Base-by-base conservation (phyloP, 2,888 invertebrate species). In the Chorisops tibialis region DNA sequence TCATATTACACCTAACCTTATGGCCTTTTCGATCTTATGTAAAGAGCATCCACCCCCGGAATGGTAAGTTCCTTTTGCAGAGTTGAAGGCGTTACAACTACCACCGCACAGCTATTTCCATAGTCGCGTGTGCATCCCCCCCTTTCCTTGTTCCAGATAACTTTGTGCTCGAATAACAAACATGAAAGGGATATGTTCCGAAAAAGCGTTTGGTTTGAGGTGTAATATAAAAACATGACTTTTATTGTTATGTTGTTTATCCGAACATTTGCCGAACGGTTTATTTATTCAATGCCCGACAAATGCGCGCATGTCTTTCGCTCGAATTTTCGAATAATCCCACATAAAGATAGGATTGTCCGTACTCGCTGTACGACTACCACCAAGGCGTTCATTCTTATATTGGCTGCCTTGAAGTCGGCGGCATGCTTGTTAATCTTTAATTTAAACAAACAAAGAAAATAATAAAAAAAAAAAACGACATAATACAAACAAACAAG, bases 211-310 rank as follows among this genome's bases (percentile, higher is more conserved):
- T 49, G 59, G 56, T 49, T 56, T 47, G 62, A 59, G 62, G 51
- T 49, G 54, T 38, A 45, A 47, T 39, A 52, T 51, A 49, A 65
- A 64, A 65, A 65, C 62, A 60, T 60, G 60, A 62, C 60, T 65
- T 65, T 65, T 65, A 65, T 65, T 65, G 45, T 62, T 58, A 30
- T 65, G 62, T 62, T 62, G 59, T 65, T 65, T 62, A 47, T 45
- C 30, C 30, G 56, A 56, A 56, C 56, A 56, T 56, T 56, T 56
- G 43, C 43, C 43, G 56, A 43, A 45, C 43, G 56, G 61, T 64
- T 61, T 61, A 61, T 64, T 64, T 64, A 64, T 64, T 63, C 61
- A 63, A 61, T 45, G 56, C 54, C 50, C 61, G 43, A 56, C 43
- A 56, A 62, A 48, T 59, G 47, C 52, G 63, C 63, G 63, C 63